Percentiles rank a stretch among this genome's conserved stretches.
These are phyloP conservation scores for Enteromius unitaeniatus DNA, from an alignment of 2,797 vertebrate genomes.

Conservation along the genomic window DNA sequence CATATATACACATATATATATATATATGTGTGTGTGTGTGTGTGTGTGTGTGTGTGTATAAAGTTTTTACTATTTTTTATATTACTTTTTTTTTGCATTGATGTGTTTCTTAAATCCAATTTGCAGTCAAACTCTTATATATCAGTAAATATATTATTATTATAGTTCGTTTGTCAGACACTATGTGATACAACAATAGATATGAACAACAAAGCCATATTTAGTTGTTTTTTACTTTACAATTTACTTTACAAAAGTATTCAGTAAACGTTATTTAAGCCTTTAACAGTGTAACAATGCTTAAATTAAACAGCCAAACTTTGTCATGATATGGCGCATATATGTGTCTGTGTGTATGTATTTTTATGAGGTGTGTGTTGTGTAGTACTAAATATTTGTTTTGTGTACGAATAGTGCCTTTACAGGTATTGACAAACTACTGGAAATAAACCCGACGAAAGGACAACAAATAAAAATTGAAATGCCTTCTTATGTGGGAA, in stretches of 20 bases:
- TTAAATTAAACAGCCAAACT: no score
- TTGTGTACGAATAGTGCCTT: constrained; percentile 58
- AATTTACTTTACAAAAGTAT: no score
- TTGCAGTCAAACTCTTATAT: no score
- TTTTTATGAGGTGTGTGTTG: constrained; percentile 40
- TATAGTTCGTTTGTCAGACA: not conserved
- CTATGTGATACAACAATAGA: not conserved
- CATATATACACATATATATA: no score
- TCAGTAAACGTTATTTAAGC: not conserved
- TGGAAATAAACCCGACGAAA: constrained; percentile 15
- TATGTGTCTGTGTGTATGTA: constrained; percentile 36
- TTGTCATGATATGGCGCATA: no score
- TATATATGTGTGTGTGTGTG: no score
- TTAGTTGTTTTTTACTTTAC: not conserved
- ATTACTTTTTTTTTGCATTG: no score
- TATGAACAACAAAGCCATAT: not conserved
- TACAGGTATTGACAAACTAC: constrained; percentile 51
- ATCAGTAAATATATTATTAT: no score
- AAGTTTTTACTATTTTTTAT: no score
- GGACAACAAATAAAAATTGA: no score
- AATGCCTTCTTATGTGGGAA: not conserved
- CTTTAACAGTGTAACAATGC: no score
- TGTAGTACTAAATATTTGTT: constrained; percentile 42
- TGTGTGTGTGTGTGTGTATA: no score
- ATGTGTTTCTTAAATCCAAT: not conserved